Conservation (phyloP, 2,888 invertebrate species). For the Clostera curtula region DNA sequence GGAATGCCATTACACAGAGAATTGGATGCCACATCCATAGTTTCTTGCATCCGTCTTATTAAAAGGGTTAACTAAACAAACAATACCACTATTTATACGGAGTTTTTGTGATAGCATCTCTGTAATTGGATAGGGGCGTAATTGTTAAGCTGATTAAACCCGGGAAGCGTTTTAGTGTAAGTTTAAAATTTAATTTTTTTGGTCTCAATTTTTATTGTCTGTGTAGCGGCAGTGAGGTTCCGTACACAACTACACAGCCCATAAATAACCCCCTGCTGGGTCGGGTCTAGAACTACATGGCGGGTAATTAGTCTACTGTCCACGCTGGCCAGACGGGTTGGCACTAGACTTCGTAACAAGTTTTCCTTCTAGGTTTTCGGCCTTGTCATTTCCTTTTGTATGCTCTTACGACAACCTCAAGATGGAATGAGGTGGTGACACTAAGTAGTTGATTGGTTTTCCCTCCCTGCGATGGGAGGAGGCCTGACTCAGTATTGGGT, state of each 20-base stretch:
- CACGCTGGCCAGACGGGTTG: too few relatives aligned
- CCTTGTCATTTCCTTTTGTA: too few relatives aligned
- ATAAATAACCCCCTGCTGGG: too few relatives aligned
- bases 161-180: slow-evolving; percentile 26
- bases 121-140: slow-evolving; percentile 42
- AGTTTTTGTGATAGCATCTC: slow-evolving; percentile 29
- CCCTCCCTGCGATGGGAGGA: too few relatives aligned
- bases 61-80: slow-evolving; percentile 18
- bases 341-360: too few relatives aligned
- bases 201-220: slow-evolving; percentile 4
- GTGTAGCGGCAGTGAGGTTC: slow-evolving; percentile 11
- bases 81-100: slow-evolving; percentile 24
- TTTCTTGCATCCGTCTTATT: background rate
- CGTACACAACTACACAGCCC: too few relatives aligned
- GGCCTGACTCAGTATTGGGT: background rate
- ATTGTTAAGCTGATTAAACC: slow-evolving; percentile 39
- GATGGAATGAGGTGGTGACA: too few relatives aligned
- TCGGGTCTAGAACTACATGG: too few relatives aligned
- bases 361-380: too few relatives aligned
- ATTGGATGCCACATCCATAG: background rate
- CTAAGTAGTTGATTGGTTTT: too few relatives aligned
- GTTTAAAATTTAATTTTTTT: slow-evolving; percentile 18
- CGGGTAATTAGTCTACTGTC: too few relatives aligned
- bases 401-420: too few relatives aligned
- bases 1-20: background rate